Evolutionary conservation across 2,113 vertebrate genomes (phyloP).

Genomic region (Toxostoma redivivum): DNA sequence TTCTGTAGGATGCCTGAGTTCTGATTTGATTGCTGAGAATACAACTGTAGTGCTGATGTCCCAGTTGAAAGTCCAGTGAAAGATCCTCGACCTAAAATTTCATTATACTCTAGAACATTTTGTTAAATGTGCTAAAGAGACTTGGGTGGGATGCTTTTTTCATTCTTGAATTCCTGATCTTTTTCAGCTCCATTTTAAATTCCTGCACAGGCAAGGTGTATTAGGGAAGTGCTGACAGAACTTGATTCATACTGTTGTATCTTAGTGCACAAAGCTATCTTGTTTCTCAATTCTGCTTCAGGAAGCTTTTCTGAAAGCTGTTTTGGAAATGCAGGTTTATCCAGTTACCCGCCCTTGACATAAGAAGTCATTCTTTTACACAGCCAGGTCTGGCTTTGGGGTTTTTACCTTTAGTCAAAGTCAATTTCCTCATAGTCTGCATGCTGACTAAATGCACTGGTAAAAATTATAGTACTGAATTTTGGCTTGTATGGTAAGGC

Average conservation of each 20-base stretch:
- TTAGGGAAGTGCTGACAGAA: not conserved
- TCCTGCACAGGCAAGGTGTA: not conserved
- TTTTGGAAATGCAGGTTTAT: slow-evolving; percentile 62
- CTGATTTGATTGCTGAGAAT: not conserved
- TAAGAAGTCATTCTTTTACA: not conserved
- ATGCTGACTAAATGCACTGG: not conserved
- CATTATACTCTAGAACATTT: not conserved
- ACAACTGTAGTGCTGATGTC: not conserved
- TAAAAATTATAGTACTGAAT: not conserved
- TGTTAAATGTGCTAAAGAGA: not conserved
- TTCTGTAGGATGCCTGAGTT: not conserved
- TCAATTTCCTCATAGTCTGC: not conserved
- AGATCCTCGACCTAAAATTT: not conserved
- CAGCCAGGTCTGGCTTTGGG: not conserved
- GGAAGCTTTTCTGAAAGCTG: slow-evolving; percentile 14
- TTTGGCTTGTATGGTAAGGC: not conserved
- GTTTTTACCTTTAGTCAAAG: not conserved
- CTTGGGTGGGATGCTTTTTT: not conserved
- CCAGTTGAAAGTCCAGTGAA: not conserved
- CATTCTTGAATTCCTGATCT: not conserved
- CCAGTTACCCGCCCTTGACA: slow-evolving; percentile 1
- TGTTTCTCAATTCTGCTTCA: slow-evolving; percentile 43
- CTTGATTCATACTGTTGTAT: not conserved
- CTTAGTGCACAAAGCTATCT: not conserved
- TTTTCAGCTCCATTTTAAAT: not conserved